A percentile compares a stretch with the other conserved stretches of the same genome.
phyloP scores from a whole-genome alignment of 1,140 invertebrate genomes.

The Achroia grisella region DNA sequence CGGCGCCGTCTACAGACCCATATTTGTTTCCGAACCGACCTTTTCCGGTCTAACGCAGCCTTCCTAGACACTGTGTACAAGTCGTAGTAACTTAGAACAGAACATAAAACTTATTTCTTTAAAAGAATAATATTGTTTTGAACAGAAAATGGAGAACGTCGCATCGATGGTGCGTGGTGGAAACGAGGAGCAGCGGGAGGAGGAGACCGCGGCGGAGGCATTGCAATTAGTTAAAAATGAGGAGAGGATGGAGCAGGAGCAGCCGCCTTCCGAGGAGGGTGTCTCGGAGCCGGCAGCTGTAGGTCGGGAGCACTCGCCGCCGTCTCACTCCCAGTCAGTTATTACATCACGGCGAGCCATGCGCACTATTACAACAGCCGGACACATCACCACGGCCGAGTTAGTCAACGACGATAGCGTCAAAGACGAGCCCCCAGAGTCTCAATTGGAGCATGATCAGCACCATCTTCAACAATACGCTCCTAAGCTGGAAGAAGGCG shows the following conservation, averaged over 20 bases:
- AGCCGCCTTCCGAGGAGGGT: background rate
- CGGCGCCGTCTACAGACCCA: conserved; percentile 30
- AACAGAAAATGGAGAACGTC: conserved; percentile 39
- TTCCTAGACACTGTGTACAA: too few relatives aligned
- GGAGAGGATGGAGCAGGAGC: conserved; percentile 22
- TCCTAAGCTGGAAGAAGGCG: conserved; percentile 39
- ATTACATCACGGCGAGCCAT: conserved; percentile 74
- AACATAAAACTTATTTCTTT: too few relatives aligned
- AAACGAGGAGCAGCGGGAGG: conserved; percentile 28
- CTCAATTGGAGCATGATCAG: conserved; percentile 31
- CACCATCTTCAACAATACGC: conserved; percentile 31
- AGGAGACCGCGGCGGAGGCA: conserved; percentile 28
- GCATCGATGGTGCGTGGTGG: conserved; percentile 20
- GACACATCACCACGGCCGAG: conserved; percentile 74
- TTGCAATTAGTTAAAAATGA: conserved; percentile 55
- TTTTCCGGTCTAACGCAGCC: too few relatives aligned
- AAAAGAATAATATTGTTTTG: too few relatives aligned
- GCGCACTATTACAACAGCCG: conserved; percentile 76
- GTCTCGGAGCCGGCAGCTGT: conserved; percentile 5
- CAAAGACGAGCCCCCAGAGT: conserved; percentile 54
- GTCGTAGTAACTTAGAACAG: too few relatives aligned
- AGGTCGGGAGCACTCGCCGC: conserved; percentile 19
- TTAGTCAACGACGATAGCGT: conserved; percentile 41
- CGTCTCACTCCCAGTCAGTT: conserved; percentile 58
- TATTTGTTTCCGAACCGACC: conserved; percentile 41